These are phyloP conservation scores for Erythrocebus patas DNA, from an alignment of 2,113 vertebrate species.

Conservation along the genomic window DNA sequence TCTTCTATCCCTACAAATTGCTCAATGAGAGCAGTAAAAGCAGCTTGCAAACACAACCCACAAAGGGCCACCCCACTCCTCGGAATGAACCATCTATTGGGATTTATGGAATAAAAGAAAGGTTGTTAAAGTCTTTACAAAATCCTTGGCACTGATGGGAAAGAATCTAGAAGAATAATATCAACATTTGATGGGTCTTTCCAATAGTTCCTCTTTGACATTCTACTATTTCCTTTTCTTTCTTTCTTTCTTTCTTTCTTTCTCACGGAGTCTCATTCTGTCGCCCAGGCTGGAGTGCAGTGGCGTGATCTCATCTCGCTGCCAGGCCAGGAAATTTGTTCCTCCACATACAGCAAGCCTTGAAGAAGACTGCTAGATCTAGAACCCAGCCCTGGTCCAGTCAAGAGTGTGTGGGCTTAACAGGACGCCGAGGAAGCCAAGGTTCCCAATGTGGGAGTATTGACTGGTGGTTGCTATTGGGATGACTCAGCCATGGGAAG, in stretches of 20 bases:
- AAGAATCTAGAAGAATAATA: constrained; percentile 1
- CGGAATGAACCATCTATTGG: background rate
- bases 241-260: background rate
- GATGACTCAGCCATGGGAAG: background rate
- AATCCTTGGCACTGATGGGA: background rate
- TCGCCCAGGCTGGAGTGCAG: no score
- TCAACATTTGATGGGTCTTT: background rate
- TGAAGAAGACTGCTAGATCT: background rate
- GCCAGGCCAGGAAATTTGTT: background rate
- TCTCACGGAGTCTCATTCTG: no score
- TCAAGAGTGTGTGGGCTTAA: background rate
- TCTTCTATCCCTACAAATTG: background rate
- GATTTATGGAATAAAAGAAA: background rate
- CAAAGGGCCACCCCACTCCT: background rate
- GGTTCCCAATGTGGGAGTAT: background rate
- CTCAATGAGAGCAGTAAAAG: background rate
- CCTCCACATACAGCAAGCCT: background rate
- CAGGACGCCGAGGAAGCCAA: background rate
- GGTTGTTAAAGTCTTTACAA: background rate
- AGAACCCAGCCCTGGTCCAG: background rate
- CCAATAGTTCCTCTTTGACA: background rate
- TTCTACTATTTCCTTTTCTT: background rate
- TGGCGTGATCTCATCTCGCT: no score
- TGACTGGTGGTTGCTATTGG: background rate
- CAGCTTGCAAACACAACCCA: background rate